Evolutionary conservation across 2,797 vertebrate species (phyloP), one percentile per base, ranked within the genome.

Genomic region (Chromobotia macracanthus): DNA sequence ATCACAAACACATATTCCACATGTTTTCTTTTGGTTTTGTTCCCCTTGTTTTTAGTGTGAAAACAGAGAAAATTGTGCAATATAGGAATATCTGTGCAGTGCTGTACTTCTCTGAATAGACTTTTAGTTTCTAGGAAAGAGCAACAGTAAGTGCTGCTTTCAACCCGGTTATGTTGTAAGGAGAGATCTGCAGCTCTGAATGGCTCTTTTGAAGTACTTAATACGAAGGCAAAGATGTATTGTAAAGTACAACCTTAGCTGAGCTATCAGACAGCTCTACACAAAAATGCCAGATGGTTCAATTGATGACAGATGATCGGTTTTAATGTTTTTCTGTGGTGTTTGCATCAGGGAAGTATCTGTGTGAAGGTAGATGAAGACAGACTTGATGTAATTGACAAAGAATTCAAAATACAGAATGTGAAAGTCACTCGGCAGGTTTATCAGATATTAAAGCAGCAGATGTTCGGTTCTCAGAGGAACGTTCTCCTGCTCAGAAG

Each of bases 71-170:
- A 53, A 69, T 81, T 84, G 75, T 71, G 70, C 71, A 70, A 70
- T 77, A 35, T 55, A 35, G 67, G 46, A 53, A 41, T 64, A 78
- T 78, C 67, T 69, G 50, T 55, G 50, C 23, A 61, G 31, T 61
- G 25, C 63, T 69, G 5, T 53, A n/a, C 58, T 78, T 15, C 76
- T 78, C 76, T 28, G 76, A 77, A 77, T 23, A 70, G 56, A 77
- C 50, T 25, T 61, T 51, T 31, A 44, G 69, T 73, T 75, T 61
- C 77, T 79, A 72, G 74, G 76, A 46, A 77, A 78, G 64, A 50
- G 50, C 35, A 74, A 80, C 44, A 51, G 18, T 41, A 80, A 82
- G 77, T 72, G 70, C 80, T 77, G 73, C 70, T 84, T 23, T 63
- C 35, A 23, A 35, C 46, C 69, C n/a, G 50, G 35, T 25, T 65